Evolutionary conservation across 2,888 invertebrate genomes (phyloP), one percentile per base, ranked within the genome.

Genomic region (Rhamnusium bicolor): DNA sequence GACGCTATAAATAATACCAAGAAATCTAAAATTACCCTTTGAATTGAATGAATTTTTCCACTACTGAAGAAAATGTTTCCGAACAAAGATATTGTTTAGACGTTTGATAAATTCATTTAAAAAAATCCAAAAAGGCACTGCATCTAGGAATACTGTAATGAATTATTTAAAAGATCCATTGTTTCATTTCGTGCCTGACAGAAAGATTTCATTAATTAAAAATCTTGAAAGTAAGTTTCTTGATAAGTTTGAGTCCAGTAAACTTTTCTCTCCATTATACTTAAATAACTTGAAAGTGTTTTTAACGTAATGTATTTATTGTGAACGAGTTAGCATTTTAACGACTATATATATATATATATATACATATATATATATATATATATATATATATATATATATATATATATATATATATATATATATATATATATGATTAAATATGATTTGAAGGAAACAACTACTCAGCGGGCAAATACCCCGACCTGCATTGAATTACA

Each of bases 11-110:
- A 32, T 58, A 18, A 56, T 16, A 32, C 18, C 32, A 18, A 6
- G n/a, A 10, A 58, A 58, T 58, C 32, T 32, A 32, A 32, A 53
- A 58, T 58, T 32, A 32, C 58, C 18, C 32, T 58, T 58, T 58
- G 58, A 58, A 58, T 32, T 16, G 58, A 58, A 29, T 58, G 32
- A 14, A 58, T 24, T 32, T 58, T 19, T 32, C 58, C 32, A 32
- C 58, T 16, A 58, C 32, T 7, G 16, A 24, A 4, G 29, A 32
- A 58, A 58, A 58, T 32, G 58, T 32, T 58, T 14, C 29, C 10
- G 58, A 58, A 58, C 32, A 58, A 32, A 32, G 16, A 58, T 58
- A 32, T 19, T 32, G 18, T 19, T 16, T 18, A 7, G 58, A 32
- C 58, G 29, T n/a, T 56, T 32, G 58, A 58, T 53, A 32, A 58